Base-by-base conservation (phyloP, 2,113 vertebrate species). In the Gymnocephalus cernua region DNA sequence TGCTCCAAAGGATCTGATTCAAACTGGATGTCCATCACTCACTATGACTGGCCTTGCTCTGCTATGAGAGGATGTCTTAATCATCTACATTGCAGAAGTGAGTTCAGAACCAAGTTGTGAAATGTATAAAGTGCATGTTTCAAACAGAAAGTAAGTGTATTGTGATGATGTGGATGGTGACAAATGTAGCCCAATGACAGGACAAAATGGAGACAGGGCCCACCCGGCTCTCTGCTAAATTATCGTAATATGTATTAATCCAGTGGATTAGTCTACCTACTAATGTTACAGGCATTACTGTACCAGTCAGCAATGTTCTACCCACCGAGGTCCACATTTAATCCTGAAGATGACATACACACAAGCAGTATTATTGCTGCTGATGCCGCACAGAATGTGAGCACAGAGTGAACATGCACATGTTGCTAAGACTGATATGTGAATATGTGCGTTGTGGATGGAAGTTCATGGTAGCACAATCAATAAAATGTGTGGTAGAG, bases 21-120 rank as follows among this genome's bases (percentile, higher is more conserved):
- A 84, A 81, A 81, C 70, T 83, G 27, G 78, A 91, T 80, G 68
- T 61, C 84, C 80, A 83, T 89, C 81, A 79, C 71, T 86, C 76
- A 85, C 57, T 74, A 29, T 79, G 50, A 70, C 62, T 75, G 57
- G 29, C 65, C 72, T 73, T 61, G 21, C 57, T 79, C 64, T 64
- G 65, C 66, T 48, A 79, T 38, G 54, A 76, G 35, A 74, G 25
- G 51, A 80, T 48, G 68, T 86, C 80, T 88, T 87, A 70, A 84
- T 87, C 29, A 73, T 84, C 32, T 63, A 54, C 47, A 11, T 7
- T 61, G 65, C 41, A 74, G 59, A 76, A 50, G 29, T 29, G 63
- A 76, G 35, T 71, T 27, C 12, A 72, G 10, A 77, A 45, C 57
- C 27, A 53, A 47, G 41, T 71, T 29, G 23, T 79, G 16, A 70